phyloP scores from a whole-genome alignment of 2,113 vertebrate genomes.

The Egretta garzetta region DNA sequence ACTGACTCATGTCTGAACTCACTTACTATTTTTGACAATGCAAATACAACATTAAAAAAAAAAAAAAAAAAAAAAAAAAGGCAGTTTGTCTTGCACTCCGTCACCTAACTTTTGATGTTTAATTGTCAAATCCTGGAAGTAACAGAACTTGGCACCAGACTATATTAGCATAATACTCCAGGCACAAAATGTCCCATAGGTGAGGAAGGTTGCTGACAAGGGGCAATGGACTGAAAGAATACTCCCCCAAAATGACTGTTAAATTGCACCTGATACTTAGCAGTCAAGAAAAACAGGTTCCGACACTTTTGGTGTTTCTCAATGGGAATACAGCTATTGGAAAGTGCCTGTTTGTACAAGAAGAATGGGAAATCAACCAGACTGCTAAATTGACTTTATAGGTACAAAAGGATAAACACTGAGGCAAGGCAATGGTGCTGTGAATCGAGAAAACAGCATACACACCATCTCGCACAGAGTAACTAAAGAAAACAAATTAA shows the following conservation, averaged over 20 bases:
- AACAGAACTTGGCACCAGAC: not conserved
- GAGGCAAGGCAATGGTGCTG: not conserved
- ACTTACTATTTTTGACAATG: not conserved
- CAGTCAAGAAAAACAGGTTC: constrained; percentile 17
- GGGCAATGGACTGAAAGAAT: not conserved
- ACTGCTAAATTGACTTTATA: not conserved
- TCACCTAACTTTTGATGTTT: not conserved
- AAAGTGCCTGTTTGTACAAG: not conserved
- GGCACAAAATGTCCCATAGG: not conserved
- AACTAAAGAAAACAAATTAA: not conserved
- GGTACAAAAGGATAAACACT: not conserved
- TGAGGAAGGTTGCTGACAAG: not conserved
- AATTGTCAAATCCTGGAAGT: not conserved
- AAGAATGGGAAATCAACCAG: not conserved
- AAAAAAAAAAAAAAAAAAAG: no score
- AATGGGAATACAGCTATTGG: not conserved
- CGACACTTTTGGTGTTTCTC: not conserved
- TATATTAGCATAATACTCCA: not conserved
- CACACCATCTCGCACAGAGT: not conserved
- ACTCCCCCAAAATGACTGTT: not conserved
- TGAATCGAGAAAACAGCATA: not conserved
- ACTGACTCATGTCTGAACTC: not conserved
- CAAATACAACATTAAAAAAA: accelerated
- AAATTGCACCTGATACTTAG: not conserved
- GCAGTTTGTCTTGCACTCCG: no score